Conservation (phyloP, 2,797 vertebrate species). For the Hemitrygon akajei region DNA sequence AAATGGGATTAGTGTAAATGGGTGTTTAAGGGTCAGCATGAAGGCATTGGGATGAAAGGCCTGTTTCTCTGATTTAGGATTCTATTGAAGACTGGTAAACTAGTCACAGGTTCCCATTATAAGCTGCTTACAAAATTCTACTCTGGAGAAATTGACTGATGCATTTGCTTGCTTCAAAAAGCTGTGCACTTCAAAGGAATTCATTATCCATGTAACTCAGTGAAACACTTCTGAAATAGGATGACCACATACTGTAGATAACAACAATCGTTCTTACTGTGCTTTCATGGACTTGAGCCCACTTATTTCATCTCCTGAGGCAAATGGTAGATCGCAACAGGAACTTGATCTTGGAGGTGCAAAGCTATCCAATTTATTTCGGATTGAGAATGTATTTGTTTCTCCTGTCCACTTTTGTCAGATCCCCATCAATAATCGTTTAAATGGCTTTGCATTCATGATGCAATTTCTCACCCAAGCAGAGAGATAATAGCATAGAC, state of each 20-base stretch:
- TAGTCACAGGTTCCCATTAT: not conserved
- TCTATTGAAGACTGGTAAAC: not conserved
- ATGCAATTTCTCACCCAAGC: too few relatives aligned
- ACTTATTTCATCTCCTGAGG: constrained; percentile 14
- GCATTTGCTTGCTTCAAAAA: not conserved
- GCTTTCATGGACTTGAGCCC: not conserved
- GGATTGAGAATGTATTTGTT: not conserved
- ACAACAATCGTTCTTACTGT: not conserved
- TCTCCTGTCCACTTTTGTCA: not conserved
- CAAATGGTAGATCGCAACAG: not conserved
- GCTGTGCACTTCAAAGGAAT: not conserved
- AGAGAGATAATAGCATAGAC: not conserved
- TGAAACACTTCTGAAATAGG: not conserved
- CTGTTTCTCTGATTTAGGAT: too few relatives aligned
- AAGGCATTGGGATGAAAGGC: too few relatives aligned
- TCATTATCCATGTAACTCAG: not conserved
- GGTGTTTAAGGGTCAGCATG: too few relatives aligned
- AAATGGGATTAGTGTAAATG: too few relatives aligned
- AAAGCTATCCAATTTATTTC: not conserved
- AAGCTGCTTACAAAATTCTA: not conserved
- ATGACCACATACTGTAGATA: not conserved
- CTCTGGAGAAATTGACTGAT: too few relatives aligned
- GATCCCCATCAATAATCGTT: not conserved
- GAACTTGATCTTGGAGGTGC: not conserved
- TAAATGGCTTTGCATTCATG: not conserved